Evolutionary conservation across 1,140 invertebrate species (phyloP), one percentile per base, ranked within the genome.

Genomic region (Heliconius eleuchia): DNA sequence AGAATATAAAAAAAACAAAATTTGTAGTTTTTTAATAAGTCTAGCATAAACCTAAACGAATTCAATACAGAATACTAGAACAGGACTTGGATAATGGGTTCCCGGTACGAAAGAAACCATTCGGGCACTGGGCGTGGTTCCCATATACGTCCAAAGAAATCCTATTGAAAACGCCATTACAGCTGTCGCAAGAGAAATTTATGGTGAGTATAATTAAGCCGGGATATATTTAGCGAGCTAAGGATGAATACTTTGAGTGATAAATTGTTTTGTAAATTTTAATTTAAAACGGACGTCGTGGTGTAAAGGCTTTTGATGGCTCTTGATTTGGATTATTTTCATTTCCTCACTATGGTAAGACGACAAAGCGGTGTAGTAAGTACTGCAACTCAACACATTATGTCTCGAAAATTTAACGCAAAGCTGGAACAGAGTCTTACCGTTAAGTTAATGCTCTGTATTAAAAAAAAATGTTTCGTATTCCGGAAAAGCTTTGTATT

Each of bases 51-150:
- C 4, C 34, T 37, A 37, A 37, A 37, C 6, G 6, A 37, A 37
- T 37, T 23, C 55, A 7, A 23, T 6, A 7, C 55, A 57, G 9
- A 27, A 66, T n/a, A 30, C 60, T 66, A 66, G 60, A 60, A 66
- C 60, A 66, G 23, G 60, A 30, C 60, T 66, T 16, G 60, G 27
- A 16, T 66, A 66, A 27, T 76, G 66, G 60, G 11, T 76, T 76
- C 74, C 39, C 66, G 55, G 72, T 73, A 78, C n/a, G 52, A 60
- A 78, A 73, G 34, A 73, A 55, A 46, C 57, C 50, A 66, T 78
- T 73, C 42, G 73, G 18, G 42, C 27, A 27, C 71, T 73, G 71
- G 39, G 52, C 71, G 71, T 66, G 71, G 77, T 50, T 46, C 52
- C 71, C 77, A 46, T 73, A 70, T 66, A 60, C 73, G 71, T 73